These are phyloP conservation scores for Montipora efflorescens DNA, from an alignment of 64 coral and sea anemone species.

Conservation along the genomic window DNA sequence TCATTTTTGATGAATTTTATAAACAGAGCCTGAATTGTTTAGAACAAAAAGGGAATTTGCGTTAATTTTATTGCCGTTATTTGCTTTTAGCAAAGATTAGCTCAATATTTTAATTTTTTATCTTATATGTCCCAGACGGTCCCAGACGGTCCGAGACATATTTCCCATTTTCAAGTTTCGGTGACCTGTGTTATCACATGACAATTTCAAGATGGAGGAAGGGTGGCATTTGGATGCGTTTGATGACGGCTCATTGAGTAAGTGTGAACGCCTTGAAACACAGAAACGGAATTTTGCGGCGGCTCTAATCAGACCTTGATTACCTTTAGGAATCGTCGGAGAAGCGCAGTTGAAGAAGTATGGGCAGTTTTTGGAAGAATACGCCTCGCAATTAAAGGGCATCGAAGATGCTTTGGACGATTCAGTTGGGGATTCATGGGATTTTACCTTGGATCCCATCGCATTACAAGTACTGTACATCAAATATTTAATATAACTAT, in stretches of 20 bases:
- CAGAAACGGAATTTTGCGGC: too few relatives aligned
- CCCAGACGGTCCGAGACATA: too few relatives aligned
- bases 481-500: background rate
- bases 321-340: constrained; percentile 83
- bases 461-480: constrained; percentile 88
- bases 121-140: too few relatives aligned
- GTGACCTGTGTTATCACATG: background rate
- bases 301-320: background rate
- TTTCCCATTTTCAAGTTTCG: too few relatives aligned
- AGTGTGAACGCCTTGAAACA: constrained; percentile 20
- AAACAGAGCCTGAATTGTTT: too few relatives aligned
- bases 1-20: too few relatives aligned
- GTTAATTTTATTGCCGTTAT: too few relatives aligned
- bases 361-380: constrained; percentile 93
- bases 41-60: too few relatives aligned
- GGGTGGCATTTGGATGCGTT: constrained; percentile 92
- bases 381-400: constrained; percentile 85
- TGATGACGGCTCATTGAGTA: constrained; percentile 97
- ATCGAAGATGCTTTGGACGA: constrained; percentile 98
- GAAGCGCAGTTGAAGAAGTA: constrained; percentile 94
- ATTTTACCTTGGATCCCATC: constrained; percentile 94
- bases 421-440: constrained; percentile 92
- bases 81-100: too few relatives aligned
- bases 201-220: constrained; percentile 86
- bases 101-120: too few relatives aligned